Evolutionary conservation across 2,113 vertebrate genomes (phyloP).

Genomic region (Phalacrocorax aristotelis): DNA sequence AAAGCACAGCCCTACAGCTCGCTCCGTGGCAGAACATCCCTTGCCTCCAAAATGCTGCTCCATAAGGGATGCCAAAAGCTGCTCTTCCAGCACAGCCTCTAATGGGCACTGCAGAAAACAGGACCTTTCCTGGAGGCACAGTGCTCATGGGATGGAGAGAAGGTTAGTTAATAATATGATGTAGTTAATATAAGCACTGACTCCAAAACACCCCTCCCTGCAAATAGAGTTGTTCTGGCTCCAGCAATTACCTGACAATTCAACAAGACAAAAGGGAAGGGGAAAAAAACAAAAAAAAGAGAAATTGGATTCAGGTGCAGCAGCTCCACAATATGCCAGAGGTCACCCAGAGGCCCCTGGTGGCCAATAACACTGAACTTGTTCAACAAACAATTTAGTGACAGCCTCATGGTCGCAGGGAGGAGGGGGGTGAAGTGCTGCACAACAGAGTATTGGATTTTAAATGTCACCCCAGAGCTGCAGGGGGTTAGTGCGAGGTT

Average conservation of each 20-base stretch:
- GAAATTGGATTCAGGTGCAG: conserved; percentile 51
- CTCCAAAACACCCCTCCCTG: background rate
- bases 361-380: conserved; percentile 61
- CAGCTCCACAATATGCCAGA: conserved; percentile 41
- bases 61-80: background rate
- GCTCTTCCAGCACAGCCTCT: background rate
- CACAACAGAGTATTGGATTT: conserved; percentile 51
- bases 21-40: background rate
- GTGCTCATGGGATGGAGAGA: background rate
- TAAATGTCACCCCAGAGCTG: conserved; percentile 59
- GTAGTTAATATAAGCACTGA: background rate
- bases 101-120: background rate
- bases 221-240: conserved; percentile 31
- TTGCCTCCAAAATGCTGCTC: background rate
- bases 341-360: conserved; percentile 46
- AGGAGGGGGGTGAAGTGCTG: background rate
- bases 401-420: background rate
- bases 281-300: background rate
- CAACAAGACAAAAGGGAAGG: background rate
- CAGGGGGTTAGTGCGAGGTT: background rate
- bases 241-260: conserved; percentile 30
- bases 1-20: background rate
- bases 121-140: background rate
- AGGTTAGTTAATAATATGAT: background rate
- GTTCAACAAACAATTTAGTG: conserved; percentile 64